Evolutionary conservation across 2,888 invertebrate genomes (phyloP).

Genomic region (Drosophila incognita): DNA sequence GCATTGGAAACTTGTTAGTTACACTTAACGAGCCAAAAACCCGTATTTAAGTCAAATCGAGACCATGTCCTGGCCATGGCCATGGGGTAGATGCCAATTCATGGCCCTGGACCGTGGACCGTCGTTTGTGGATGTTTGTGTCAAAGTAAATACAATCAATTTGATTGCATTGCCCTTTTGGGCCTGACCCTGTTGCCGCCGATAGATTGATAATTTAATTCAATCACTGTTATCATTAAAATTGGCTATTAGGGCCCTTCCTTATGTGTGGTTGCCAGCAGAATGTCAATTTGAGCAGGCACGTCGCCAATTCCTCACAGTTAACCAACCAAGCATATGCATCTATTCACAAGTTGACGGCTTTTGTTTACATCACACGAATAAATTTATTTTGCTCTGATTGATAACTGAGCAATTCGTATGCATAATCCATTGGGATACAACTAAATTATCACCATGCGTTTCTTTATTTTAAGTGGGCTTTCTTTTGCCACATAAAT

Average conservation of each 20-base stretch:
- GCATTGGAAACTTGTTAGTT: conserved; percentile 67
- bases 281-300: conserved; percentile 55
- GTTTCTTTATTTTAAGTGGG: not conserved
- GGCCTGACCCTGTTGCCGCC: conserved; percentile 54
- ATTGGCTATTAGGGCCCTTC: conserved; percentile 44
- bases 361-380: conserved; percentile 6
- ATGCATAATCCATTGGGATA: conserved; percentile 14
- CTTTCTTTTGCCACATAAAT: conserved; percentile 15
- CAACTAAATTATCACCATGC: not conserved
- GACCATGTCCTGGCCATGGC: conserved; percentile 5
- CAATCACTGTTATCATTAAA: conserved; percentile 74
- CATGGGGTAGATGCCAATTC: conserved; percentile 11
- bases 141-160: conserved; percentile 80
- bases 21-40: conserved; percentile 78
- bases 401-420: conserved; percentile 14
- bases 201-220: conserved; percentile 78
- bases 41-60: conserved; percentile 74
- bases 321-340: conserved; percentile 24
- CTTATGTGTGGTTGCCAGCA: conserved; percentile 24
- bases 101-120: conserved; percentile 16
- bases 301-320: conserved; percentile 34
- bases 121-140: conserved; percentile 54
- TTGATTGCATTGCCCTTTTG: conserved; percentile 66
- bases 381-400: conserved; percentile 5
- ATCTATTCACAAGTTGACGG: not conserved